Evolutionary conservation across 2,888 invertebrate species (phyloP).

Genomic region (Lottia scabra): DNA sequence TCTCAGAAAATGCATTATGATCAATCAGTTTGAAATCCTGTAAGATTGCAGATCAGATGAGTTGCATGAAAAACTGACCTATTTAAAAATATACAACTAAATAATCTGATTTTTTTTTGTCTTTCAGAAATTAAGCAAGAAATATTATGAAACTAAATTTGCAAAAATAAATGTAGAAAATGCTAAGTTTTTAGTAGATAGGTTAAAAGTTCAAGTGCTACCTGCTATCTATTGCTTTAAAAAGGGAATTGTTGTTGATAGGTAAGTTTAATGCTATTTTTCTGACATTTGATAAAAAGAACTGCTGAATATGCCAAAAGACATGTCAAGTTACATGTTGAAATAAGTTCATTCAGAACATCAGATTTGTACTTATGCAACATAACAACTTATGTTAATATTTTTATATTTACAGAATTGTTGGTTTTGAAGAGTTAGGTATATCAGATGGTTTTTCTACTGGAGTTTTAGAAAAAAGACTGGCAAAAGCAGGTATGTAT

Average conservation of each 20-base stretch:
- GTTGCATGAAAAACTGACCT: too few relatives aligned
- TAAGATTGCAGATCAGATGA: too few relatives aligned
- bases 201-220: slow-evolving; percentile 60
- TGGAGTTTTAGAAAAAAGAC: slow-evolving; percentile 52
- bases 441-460: slow-evolving; percentile 61
- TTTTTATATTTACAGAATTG: slow-evolving; percentile 44
- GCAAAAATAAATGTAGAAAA: slow-evolving; percentile 63
- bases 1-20: background rate
- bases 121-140: slow-evolving; percentile 57
- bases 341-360: too few relatives aligned
- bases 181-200: slow-evolving; percentile 64
- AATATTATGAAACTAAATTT: slow-evolving; percentile 66
- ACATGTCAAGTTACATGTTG: too few relatives aligned
- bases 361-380: too few relatives aligned
- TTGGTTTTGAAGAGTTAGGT: slow-evolving; percentile 65
- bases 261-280: slow-evolving; percentile 36
- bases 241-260: slow-evolving; percentile 63
- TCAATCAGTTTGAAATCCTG: too few relatives aligned
- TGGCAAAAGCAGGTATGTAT: slow-evolving; percentile 56
- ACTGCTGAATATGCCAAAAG: too few relatives aligned
- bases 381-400: too few relatives aligned
- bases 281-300: too few relatives aligned
- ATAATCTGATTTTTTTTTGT: slow-evolving; percentile 6
- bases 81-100: background rate
- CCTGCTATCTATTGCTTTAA: slow-evolving; percentile 64